A percentile compares a stretch with the other conserved stretches of the same genome.
These are phyloP conservation scores for Tragelaphus imberbis DNA, from an alignment of 2,113 vertebrate species.

Conservation along the genomic window DNA sequence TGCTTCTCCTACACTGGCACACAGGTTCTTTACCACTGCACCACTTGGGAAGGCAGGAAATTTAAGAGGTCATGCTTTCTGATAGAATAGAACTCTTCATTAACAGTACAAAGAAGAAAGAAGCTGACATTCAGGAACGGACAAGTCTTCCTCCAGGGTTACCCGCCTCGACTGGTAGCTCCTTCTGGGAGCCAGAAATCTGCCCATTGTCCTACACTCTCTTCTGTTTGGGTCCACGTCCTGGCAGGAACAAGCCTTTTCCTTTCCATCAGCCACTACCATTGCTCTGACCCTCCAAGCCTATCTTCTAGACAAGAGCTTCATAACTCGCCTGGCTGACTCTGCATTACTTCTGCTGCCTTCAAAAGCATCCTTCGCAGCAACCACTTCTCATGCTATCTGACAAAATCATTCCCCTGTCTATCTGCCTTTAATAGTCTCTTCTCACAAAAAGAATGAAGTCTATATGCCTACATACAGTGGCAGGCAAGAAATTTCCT, in stretches of 20 bases:
- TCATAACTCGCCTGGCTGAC: background rate
- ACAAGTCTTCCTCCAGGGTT: background rate
- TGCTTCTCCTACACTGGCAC: background rate
- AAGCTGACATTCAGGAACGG: fast-evolving
- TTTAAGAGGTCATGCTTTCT: background rate
- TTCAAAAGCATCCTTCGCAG: background rate
- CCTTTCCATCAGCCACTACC: background rate
- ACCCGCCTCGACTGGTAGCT: background rate
- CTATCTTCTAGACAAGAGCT: background rate
- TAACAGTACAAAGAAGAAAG: background rate
- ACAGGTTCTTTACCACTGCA: background rate
- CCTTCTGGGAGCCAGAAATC: background rate
- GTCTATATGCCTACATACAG: background rate
- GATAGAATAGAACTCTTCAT: background rate
- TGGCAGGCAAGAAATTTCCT: background rate
- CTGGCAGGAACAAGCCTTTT: background rate
- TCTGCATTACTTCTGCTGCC: background rate
- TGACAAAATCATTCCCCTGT: background rate
- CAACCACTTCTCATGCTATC: background rate
- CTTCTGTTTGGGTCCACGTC: background rate
- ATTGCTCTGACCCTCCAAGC: fast-evolving
- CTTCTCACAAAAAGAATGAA: background rate
- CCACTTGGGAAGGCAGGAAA: background rate
- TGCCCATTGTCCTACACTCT: background rate
- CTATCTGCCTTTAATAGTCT: background rate